A percentile compares a stretch with the other conserved stretches of the same genome.
These are phyloP conservation scores for Spisula subtruncata DNA, from an alignment of 2,888 invertebrate genomes.

Conservation along the genomic window DNA sequence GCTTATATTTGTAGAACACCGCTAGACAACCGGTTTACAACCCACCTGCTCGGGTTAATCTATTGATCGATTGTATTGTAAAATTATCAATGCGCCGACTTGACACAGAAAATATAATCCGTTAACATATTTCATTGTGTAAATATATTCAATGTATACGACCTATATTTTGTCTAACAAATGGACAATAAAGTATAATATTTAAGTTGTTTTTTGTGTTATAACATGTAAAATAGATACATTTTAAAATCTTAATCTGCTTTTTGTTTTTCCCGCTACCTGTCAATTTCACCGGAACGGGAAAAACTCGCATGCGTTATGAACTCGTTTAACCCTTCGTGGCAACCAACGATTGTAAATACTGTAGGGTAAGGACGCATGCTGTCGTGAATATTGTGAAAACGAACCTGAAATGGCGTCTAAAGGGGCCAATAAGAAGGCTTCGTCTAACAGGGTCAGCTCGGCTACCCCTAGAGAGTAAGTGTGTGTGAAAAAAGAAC, in stretches of 20 bases:
- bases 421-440: slow-evolving; percentile 81
- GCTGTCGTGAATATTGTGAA: background rate
- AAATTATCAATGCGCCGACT: slow-evolving; percentile 25
- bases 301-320: slow-evolving; percentile 66
- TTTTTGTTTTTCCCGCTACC: slow-evolving; percentile 57
- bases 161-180: background rate
- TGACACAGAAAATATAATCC: slow-evolving; percentile 55
- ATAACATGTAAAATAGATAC: background rate
- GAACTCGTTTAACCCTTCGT: slow-evolving; percentile 70
- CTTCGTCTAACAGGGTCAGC: slow-evolving; percentile 79
- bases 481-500: slow-evolving; percentile 64
- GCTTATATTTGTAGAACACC: background rate
- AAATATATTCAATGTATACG: slow-evolving; percentile 16
- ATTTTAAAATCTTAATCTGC: background rate
- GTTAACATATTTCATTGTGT: slow-evolving; percentile 17
- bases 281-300: slow-evolving; percentile 59
- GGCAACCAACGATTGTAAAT: slow-evolving; percentile 70
- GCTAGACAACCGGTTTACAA: background rate
- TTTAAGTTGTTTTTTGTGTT: background rate
- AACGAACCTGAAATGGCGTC: slow-evolving; percentile 76
- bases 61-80: slow-evolving; percentile 32
- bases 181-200: background rate
- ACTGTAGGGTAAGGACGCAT: slow-evolving; percentile 34
- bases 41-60: slow-evolving; percentile 14
- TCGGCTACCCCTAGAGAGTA: slow-evolving; percentile 84